Evolutionary conservation across 2,113 vertebrate species (phyloP).

Genomic region (Cercopithecus mona): DNA sequence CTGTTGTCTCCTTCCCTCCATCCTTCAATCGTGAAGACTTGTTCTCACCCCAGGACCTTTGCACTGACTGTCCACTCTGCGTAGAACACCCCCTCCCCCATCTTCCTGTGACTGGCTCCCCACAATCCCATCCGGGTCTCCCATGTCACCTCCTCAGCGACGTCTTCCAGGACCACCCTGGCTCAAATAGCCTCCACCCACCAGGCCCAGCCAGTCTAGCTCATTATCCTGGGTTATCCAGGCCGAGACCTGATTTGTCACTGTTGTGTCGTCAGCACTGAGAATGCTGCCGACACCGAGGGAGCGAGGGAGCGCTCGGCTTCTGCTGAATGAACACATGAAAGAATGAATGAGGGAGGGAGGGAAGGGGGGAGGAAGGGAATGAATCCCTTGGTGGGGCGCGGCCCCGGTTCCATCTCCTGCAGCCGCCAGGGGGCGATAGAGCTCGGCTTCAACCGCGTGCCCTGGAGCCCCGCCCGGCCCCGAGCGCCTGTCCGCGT

Average conservation of each 20-base stretch:
- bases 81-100: too few species aligned
- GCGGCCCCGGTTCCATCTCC: background rate
- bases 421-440: slow-evolving; percentile 58
- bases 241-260: too few species aligned
- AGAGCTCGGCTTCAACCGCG: background rate
- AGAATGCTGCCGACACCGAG: background rate
- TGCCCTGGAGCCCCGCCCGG: background rate
- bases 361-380: background rate
- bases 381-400: background rate
- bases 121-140: background rate
- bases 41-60: background rate
- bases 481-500: too few species aligned
- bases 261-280: too few species aligned
- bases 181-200: background rate
- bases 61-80: too few species aligned
- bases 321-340: background rate
- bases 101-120: background rate
- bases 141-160: background rate
- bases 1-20: background rate
- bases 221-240: background rate
- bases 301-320: rapidly evolving
- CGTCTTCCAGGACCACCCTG: background rate
- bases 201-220: too few species aligned
- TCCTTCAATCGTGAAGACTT: background rate
- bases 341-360: background rate